phyloP scores from a whole-genome alignment of 1,140 invertebrate genomes.

The Lepidurus apus region DNA sequence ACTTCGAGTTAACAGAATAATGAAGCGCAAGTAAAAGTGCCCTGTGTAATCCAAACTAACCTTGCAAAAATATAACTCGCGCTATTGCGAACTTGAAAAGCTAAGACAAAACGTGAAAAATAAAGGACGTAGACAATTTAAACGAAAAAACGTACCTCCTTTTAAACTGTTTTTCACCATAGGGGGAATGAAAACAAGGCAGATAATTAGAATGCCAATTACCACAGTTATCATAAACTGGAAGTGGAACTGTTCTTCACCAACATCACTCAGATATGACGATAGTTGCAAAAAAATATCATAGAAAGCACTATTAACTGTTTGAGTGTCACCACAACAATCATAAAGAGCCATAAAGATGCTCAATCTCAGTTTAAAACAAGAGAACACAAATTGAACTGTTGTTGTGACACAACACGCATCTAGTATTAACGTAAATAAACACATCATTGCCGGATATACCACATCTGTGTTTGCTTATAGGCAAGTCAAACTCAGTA shows the following conservation, averaged over 20 bases:
- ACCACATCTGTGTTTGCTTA: background rate
- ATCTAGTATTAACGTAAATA: background rate
- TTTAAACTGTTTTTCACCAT: background rate
- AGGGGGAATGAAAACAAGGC: background rate
- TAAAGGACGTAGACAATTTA: background rate
- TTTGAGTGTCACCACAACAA: background rate
- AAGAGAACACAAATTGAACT: conserved; percentile 1
- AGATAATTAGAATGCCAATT: background rate
- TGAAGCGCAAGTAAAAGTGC: too few relatives aligned
- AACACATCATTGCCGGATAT: background rate
- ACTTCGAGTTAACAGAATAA: too few relatives aligned
- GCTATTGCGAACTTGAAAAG: too few relatives aligned
- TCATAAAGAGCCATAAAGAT: conserved; percentile 17
- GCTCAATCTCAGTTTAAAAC: background rate
- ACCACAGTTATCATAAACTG: background rate
- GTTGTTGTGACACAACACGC: conserved; percentile 4
- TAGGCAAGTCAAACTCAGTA: background rate
- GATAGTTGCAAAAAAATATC: background rate
- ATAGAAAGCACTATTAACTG: background rate
- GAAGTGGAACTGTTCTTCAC: background rate
- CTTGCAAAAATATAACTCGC: too few relatives aligned
- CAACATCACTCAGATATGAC: background rate
- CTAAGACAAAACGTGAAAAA: too few relatives aligned
- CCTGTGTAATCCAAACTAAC: too few relatives aligned
- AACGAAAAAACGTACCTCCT: background rate